Evolutionary conservation across 2,888 invertebrate species (phyloP).

Genomic region (Stegana nigrithorax): DNA sequence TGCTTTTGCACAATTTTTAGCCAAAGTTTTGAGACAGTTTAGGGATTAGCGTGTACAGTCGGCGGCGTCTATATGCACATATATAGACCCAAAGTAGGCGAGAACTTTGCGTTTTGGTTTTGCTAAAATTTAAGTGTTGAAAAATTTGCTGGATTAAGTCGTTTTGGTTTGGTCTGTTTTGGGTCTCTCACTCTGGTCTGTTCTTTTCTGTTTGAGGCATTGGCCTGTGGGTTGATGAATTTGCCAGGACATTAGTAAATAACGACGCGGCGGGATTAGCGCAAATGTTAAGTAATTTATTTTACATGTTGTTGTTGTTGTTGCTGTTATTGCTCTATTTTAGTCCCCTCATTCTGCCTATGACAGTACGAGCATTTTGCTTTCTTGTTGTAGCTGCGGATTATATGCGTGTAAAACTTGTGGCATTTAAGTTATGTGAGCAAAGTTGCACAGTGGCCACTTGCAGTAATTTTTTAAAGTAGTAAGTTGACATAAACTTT

Average conservation of each 20-base stretch:
- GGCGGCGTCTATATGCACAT: too few species aligned
- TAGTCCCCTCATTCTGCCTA: too few species aligned
- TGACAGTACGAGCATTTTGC: too few species aligned
- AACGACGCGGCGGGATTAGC: slow-evolving; percentile 5
- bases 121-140: slow-evolving; percentile 51
- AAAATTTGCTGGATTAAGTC: slow-evolving; percentile 53
- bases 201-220: neutral
- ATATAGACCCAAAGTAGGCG: slow-evolving; percentile 41
- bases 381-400: too few species aligned
- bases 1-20: neutral
- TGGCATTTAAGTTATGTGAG: too few species aligned
- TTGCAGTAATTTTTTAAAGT: too few species aligned
- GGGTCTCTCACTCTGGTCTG: neutral
- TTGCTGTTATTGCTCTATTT: too few species aligned
- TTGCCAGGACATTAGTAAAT: slow-evolving; percentile 11
- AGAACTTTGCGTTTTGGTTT: slow-evolving; percentile 31
- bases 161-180: slow-evolving; percentile 17
- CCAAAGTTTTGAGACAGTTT: slow-evolving; percentile 56
- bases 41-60: slow-evolving; percentile 43
- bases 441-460: too few species aligned
- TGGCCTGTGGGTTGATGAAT: slow-evolving; percentile 9
- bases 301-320: too few species aligned
- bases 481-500: too few species aligned
- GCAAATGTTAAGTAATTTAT: slow-evolving; percentile 12
- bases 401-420: too few species aligned